Percentiles rank a stretch among this genome's conserved stretches.
Conservation (phyloP, 2,113 vertebrate genomes). For the Beaufortia kweichowensis region DNA sequence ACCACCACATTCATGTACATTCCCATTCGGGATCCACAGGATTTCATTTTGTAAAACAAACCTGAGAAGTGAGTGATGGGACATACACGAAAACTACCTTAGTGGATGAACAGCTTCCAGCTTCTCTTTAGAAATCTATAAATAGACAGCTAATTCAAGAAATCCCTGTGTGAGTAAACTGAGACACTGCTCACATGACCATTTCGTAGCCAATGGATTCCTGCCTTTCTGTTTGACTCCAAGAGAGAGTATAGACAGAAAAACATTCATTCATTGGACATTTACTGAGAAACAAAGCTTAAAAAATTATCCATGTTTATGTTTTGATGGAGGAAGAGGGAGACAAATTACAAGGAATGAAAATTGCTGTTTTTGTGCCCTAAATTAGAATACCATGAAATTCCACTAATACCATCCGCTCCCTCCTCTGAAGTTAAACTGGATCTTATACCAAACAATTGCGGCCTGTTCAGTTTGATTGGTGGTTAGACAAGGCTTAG, state of each 20-base stretch:
- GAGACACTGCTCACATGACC: slow-evolving; percentile 48
- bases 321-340: too few relatives aligned
- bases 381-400: too few relatives aligned
- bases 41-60: background rate
- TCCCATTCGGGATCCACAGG: background rate
- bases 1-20: background rate
- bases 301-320: background rate
- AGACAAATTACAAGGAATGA: too few relatives aligned
- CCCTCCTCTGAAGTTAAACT: background rate
- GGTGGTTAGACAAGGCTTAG: too few relatives aligned
- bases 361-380: too few relatives aligned
- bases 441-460: background rate
- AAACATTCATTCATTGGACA: background rate
- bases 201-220: slow-evolving; percentile 40
- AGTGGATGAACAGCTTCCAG: slow-evolving; percentile 2
- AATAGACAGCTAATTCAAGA: slow-evolving; percentile 56
- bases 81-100: slow-evolving; percentile 14
- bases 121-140: slow-evolving; percentile 44
- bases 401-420: too few relatives aligned
- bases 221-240: slow-evolving; percentile 1
- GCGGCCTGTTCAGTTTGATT: too few relatives aligned
- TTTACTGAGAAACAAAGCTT: background rate
- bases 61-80: background rate
- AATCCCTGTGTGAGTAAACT: slow-evolving; percentile 49
- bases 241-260: background rate